Base-by-base conservation (phyloP, 2,888 invertebrate species). In the Phrixothrix hirtus region DNA sequence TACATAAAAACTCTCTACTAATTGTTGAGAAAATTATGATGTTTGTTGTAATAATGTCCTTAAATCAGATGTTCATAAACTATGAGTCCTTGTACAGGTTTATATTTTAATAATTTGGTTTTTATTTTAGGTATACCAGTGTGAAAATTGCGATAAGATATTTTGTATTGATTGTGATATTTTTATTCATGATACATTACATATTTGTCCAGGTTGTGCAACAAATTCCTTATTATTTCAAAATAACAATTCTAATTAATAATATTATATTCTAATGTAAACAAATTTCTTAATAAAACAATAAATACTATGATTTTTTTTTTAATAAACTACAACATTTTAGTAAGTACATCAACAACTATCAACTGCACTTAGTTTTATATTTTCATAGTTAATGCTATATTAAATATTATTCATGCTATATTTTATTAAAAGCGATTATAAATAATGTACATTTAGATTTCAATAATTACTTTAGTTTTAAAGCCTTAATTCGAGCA, bases 161-260 rank as follows among this genome's bases (percentile, higher is more conserved):
- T 97, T 92, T 76, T 99, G 99, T 74, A 81, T 92, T 66, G 95
- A 98, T 75, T 99, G 99, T 79, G 97, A 98, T 79, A 82, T 92
- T 63, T 92, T 95, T 71, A 87, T 98, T 27, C 93, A 97, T 61
- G 92, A 93, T 63, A 89, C 92, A 0, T 79, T 99, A 43, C 98
- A 99, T 75, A 91, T 92, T 27, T 99, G 99, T 75, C 97, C 98
- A 10, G 96, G 95, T 31, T 99, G 99, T 78, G 87, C 93, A n/a
- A 86, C 89, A 1, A 84, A 81, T 74, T 75, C 77, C 34, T 68
- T 76, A 39, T 78, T 78, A 13, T 81, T 78, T 64, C 76, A 78
- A 61, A 58, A 69, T 11, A 42, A 43, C 27, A 11, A 27, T 10
- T 27, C 12, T 13, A 31, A 11, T 31, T 31, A 16, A 16, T 13